Percentiles rank a stretch among this genome's conserved stretches.
These are phyloP conservation scores for Machimus rusticus DNA, from an alignment of 2,888 invertebrate species.

Conservation along the genomic window DNA sequence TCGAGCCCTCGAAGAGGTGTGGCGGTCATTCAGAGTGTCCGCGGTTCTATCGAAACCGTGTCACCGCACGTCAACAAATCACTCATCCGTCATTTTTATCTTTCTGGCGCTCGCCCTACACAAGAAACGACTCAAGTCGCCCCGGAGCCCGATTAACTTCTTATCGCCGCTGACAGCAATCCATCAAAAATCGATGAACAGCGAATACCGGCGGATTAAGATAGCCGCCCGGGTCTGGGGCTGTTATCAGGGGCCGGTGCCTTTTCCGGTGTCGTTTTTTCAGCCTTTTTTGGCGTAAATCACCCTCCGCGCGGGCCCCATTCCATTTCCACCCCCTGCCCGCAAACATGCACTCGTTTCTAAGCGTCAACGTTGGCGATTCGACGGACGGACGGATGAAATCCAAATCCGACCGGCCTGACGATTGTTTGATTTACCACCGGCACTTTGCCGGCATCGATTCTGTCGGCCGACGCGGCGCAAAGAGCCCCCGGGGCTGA, in stretches of 20 bases:
- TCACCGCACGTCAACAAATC: conserved; percentile 27
- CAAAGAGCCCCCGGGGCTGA: neutral
- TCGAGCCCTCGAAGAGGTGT: neutral
- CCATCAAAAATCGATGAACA: conserved; percentile 45
- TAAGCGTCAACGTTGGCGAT: neutral
- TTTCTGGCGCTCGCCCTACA: neutral
- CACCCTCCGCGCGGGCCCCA: neutral
- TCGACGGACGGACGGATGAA: neutral
- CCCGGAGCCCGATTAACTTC: conserved; percentile 27
- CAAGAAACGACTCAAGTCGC: neutral
- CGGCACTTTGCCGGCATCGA: neutral
- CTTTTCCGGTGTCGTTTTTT: neutral
- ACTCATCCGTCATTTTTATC: conserved; percentile 23
- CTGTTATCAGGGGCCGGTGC: neutral
- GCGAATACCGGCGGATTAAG: neutral
- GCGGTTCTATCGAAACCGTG: neutral
- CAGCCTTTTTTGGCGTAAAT: neutral
- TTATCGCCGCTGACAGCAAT: conserved; percentile 48
- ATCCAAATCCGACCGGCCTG: neutral
- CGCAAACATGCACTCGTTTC: neutral
- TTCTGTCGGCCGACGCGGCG: neutral
- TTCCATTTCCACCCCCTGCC: neutral
- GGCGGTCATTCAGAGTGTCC: neutral
- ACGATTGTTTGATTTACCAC: conserved; percentile 29
- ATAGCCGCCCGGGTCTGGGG: neutral